These are phyloP conservation scores for Gopherus flavomarginatus DNA, from an alignment of 2,113 vertebrate genomes.

Conservation along the genomic window DNA sequence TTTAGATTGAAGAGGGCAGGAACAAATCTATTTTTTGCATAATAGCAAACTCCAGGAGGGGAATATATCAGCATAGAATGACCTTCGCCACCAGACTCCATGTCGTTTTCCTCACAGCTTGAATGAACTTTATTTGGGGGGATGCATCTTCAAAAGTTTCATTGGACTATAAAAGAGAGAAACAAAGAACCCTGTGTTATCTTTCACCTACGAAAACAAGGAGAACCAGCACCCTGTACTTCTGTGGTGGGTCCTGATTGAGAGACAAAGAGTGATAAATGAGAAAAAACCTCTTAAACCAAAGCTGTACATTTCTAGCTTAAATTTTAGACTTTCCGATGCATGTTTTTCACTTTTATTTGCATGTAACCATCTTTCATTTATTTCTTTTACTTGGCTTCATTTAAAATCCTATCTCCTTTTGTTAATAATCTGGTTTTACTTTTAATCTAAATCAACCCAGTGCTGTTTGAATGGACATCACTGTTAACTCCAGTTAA, in stretches of 20 bases:
- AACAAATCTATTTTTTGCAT: neutral
- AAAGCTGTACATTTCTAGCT: neutral
- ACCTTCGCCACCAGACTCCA: neutral
- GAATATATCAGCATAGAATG: neutral
- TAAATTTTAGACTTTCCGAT: neutral
- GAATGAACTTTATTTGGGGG: neutral
- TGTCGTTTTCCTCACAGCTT: neutral
- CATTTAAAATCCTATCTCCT: neutral
- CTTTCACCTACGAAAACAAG: neutral
- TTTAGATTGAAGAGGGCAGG: neutral
- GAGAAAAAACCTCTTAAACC: neutral
- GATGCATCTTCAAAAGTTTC: neutral
- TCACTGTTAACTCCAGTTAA: neutral
- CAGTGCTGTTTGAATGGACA: neutral
- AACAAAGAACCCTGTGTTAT: neutral
- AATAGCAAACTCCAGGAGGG: neutral
- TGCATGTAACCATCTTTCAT: neutral
- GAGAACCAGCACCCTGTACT: neutral
- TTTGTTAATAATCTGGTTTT: neutral
- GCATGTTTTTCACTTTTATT: neutral
- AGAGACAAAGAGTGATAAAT: neutral
- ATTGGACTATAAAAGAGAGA: neutral
- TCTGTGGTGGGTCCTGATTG: neutral
- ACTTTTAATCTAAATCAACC: neutral
- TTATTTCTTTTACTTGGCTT: neutral